A percentile compares a stretch with the other conserved stretches of the same genome.
Conservation (phyloP, 2,113 vertebrate genomes). For the Gambusia holbrooki region DNA sequence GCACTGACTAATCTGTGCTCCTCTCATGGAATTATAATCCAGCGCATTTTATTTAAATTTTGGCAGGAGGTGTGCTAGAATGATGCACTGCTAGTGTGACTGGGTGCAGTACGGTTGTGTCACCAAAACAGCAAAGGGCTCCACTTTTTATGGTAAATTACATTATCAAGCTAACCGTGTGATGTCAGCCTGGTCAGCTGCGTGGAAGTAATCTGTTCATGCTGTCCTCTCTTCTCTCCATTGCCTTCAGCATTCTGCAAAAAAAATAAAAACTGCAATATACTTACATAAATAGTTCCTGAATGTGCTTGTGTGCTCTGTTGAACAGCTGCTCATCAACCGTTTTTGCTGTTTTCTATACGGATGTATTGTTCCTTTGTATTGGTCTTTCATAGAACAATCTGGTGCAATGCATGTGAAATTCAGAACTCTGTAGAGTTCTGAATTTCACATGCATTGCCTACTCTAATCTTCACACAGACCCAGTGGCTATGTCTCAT, state of each 20-base stretch:
- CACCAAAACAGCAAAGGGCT: not conserved
- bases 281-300: constrained; percentile 6
- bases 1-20: constrained; percentile 1
- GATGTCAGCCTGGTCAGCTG: constrained; percentile 1
- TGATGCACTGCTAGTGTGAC: not conserved
- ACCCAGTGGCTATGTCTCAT: no score
- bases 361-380: constrained; percentile 7
- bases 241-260: constrained; percentile 4
- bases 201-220: constrained; percentile 2
- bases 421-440: no score
- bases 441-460: constrained; percentile 9
- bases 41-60: not conserved
- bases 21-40: constrained; percentile 15
- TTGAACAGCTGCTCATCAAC: constrained; percentile 9
- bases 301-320: constrained; percentile 14
- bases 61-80: not conserved
- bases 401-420: not conserved
- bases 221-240: not conserved
- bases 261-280: not conserved
- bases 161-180: not conserved
- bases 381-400: constrained; percentile 1
- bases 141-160: not conserved
- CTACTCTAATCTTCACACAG: not conserved
- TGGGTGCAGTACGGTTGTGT: not conserved
- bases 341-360: constrained; percentile 12